Evolutionary conservation across 2,797 vertebrate species (phyloP), one percentile per base, ranked within the genome.

Genomic region (Acomys russatus): DNA sequence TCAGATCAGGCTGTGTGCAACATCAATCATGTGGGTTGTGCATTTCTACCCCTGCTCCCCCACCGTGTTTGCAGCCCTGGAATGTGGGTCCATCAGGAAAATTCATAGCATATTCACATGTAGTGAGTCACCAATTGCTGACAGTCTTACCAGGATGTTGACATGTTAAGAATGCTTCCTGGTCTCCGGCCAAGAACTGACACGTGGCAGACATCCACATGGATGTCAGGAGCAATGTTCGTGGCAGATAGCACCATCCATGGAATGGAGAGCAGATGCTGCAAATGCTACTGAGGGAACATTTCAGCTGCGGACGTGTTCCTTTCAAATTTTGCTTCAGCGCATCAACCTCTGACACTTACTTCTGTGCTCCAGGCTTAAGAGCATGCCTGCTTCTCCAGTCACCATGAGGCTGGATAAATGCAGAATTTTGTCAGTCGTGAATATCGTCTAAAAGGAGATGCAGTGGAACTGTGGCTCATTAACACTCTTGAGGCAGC

Each of bases 91-190:
- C 1, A 66, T 93, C n/a, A 80, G 64, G 82, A 88, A 94, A 70
- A 92, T 73, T 88, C 71, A 80, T 3, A 79, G 78, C 88, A 94
- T 54, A 90, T 78, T 95, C 86, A 83, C 0, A 2, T 91, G 64
- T 23, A 76, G 79, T 84, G 94, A 96, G 64, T 97, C 94, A 92
- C 54, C 88, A 76, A 88, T 68, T 74, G 74, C 49, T 96, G 93
- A 93, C 63, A 38, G 89, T 86, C 97, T 97, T 92, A 95, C 88
- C 74, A 70, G 80, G 6, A 95, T 25, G 63, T 90, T 95, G 97
- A 96, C 89, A 97, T 20, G 54, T 66, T 92, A 83, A 91, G 88
- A 96, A 96, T 73, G 94, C 94, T 18, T 30, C 22, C 88, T 8
- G 70, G 95, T 44, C 83, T 68, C 92, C 78, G 82, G 80, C 70